A percentile compares a stretch with the other conserved stretches of the same genome.
Conservation (phyloP, 2,888 invertebrate genomes). For the Leptogaster cylindrica region DNA sequence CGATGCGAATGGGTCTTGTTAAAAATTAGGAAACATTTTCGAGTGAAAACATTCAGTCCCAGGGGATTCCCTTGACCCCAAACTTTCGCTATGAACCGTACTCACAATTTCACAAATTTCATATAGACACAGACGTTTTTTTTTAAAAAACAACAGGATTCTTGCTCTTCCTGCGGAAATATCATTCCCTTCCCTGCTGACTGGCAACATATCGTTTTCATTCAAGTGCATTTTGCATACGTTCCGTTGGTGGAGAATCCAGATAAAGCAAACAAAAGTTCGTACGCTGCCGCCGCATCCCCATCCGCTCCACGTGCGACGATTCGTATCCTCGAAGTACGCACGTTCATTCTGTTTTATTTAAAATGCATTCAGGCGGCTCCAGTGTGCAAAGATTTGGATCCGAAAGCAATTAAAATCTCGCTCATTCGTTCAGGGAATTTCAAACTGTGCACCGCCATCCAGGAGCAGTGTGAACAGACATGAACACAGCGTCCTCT, state of each 20-base stretch:
- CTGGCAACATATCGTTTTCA: neutral
- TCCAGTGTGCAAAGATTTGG: neutral
- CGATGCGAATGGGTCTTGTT: neutral
- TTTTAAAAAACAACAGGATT: neutral
- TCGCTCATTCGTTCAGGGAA: neutral
- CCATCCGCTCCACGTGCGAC: too few species aligned
- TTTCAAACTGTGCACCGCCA: neutral
- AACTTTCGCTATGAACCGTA: neutral
- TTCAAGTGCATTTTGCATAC: conserved; percentile 14
- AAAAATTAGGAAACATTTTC: neutral
- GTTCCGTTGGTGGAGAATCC: too few species aligned
- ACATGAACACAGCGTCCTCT: too few species aligned
- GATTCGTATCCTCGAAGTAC: neutral
- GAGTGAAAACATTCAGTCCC: neutral
- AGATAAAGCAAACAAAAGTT: too few species aligned
- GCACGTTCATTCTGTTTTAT: neutral
- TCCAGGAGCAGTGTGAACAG: too few species aligned
- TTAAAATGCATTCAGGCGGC: neutral
- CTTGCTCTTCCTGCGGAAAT: neutral
- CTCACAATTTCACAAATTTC: neutral
- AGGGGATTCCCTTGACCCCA: neutral
- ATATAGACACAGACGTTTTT: neutral
- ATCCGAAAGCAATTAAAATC: neutral
- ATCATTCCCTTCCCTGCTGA: neutral
- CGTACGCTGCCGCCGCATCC: too few species aligned